A percentile compares a stretch with the other conserved stretches of the same genome.
Conservation (phyloP, 1,140 invertebrate genomes). For the Ericerus pela region DNA sequence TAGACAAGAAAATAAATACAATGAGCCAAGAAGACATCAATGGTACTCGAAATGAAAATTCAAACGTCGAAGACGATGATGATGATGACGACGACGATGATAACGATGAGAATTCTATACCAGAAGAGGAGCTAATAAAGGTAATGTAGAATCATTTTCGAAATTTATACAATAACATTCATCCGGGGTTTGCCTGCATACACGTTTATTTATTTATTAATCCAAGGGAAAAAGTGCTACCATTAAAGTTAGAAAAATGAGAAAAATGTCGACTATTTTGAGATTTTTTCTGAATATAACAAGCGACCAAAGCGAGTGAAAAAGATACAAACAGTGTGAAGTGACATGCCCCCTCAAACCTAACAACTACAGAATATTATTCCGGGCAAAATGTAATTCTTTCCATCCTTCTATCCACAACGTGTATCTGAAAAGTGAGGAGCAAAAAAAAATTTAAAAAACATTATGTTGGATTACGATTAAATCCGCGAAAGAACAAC, state of each 20-base stretch:
- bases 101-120: constrained; percentile 21
- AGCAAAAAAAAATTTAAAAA: neutral
- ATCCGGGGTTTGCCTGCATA: no score
- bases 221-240: no score
- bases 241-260: neutral
- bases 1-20: no score
- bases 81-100: constrained; percentile 14
- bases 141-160: constrained; percentile 28
- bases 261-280: neutral
- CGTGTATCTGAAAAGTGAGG: neutral
- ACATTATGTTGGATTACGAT: neutral
- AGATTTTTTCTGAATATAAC: no score
- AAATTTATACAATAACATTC: constrained; percentile 9
- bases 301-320: no score
- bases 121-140: constrained; percentile 43
- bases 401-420: neutral
- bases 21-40: no score
- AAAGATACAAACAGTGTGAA: no score
- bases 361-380: neutral
- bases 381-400: no score
- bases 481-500: no score
- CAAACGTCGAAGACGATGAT: constrained; percentile 11
- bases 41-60: neutral
- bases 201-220: no score
- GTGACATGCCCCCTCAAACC: no score